A percentile compares a stretch with the other conserved stretches of the same genome.
phyloP scores from a whole-genome alignment of 1,140 invertebrate genomes.

The Atta cephalotes region DNA sequence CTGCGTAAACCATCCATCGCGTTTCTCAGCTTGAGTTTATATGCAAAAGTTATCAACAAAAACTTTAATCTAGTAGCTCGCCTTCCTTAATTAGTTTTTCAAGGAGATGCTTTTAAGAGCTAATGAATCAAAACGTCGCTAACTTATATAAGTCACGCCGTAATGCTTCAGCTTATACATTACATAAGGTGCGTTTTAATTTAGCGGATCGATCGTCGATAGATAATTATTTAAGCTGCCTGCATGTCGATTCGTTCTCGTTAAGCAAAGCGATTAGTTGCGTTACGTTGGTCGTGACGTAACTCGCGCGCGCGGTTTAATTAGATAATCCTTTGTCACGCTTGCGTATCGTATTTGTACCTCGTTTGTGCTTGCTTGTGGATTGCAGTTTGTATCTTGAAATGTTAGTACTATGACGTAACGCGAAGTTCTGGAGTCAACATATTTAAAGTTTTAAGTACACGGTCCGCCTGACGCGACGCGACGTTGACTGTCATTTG shows the following conservation, averaged over 20 bases:
- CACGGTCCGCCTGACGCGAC: slow-evolving; percentile 7
- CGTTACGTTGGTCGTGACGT: slow-evolving; percentile 68
- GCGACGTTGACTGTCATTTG: neutral
- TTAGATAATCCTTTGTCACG: slow-evolving; percentile 59
- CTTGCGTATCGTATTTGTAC: slow-evolving; percentile 6
- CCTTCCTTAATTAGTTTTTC: slow-evolving; percentile 57
- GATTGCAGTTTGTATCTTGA: slow-evolving; percentile 50
- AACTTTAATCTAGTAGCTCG: slow-evolving; percentile 45
- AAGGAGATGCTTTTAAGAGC: slow-evolving; percentile 14
- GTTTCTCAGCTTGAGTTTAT: neutral
- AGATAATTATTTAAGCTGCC: slow-evolving; percentile 40
- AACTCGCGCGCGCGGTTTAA: slow-evolving; percentile 58
- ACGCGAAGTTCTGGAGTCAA: slow-evolving; percentile 61
- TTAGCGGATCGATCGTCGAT: slow-evolving; percentile 60
- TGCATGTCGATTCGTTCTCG: slow-evolving; percentile 57
- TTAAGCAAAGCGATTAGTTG: slow-evolving; percentile 69
- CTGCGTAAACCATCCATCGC: neutral
- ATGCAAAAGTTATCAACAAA: slow-evolving; percentile 50
- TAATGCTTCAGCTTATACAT: slow-evolving; percentile 32
- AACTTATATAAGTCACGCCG: slow-evolving; percentile 12
- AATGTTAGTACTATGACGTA: slow-evolving; percentile 19
- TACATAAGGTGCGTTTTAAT: slow-evolving; percentile 69
- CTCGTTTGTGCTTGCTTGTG: slow-evolving; percentile 54
- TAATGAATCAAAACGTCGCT: slow-evolving; percentile 56
- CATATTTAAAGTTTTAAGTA: slow-evolving; percentile 70